phyloP scores from a whole-genome alignment of 2,888 invertebrate genomes.

The Apocheima hispidaria region DNA sequence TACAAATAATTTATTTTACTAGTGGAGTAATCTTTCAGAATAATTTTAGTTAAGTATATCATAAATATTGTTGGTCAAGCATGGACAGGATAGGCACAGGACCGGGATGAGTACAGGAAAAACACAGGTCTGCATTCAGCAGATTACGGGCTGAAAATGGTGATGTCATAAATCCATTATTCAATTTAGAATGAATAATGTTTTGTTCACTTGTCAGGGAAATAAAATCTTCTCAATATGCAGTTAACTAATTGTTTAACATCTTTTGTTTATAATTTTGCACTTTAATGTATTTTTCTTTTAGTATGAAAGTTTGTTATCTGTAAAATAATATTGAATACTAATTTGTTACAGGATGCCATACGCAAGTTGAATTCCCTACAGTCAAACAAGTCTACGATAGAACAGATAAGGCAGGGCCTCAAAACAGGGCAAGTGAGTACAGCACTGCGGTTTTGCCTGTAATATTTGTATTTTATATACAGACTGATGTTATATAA shows the following conservation, averaged over 20 bases:
- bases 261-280: neutral
- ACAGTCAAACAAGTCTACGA: constrained; percentile 89
- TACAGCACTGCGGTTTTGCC: too few species aligned
- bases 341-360: constrained; percentile 86
- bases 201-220: neutral
- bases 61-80: too few species aligned
- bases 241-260: constrained; percentile 2
- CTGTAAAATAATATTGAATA: neutral
- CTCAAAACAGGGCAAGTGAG: constrained; percentile 72
- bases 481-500: too few species aligned
- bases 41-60: too few species aligned
- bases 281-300: neutral
- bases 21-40: too few species aligned
- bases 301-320: neutral
- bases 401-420: constrained; percentile 79
- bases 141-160: too few species aligned
- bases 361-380: constrained; percentile 89
- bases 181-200: neutral
- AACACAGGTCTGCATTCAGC: too few species aligned
- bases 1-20: too few species aligned
- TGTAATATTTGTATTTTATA: too few species aligned
- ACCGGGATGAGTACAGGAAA: too few species aligned
- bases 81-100: too few species aligned
- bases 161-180: neutral
- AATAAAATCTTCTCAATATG: constrained; percentile 1